Evolutionary conservation across 92 coral and sea anemone species (phyloP), one percentile per base, ranked within the genome.

Genomic region (Meandrina meandrites): DNA sequence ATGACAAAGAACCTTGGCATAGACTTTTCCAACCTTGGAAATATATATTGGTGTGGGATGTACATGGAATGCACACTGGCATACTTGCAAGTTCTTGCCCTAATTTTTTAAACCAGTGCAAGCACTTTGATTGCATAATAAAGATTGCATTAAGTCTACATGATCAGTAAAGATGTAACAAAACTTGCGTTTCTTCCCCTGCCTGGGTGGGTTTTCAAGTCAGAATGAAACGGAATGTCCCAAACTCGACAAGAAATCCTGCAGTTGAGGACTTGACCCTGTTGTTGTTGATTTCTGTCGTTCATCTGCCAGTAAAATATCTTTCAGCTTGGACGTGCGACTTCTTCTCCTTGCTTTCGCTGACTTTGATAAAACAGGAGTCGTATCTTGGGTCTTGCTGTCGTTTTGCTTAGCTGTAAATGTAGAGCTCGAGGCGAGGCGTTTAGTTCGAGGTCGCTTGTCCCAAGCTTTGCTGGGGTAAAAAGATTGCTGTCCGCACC

Each of bases 171-270:
- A 22, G 28, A 60, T 60, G 21, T 7, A 22, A 28, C 68, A 22
- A 24, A 22, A 60, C 0, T 22, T n/a, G 31, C 67, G 24, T 2
- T 60, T 22, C 27, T 58, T 4, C 4, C 67, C 28, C 67, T 8
- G 15, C 1, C 10, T 22, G 53, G 53, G 53, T 48, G 53, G 53
- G 53, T 60, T 1, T 24, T 51, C 14, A 77, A 15, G 64, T 77
- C 47, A 22, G 80, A 10, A 57, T 5, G 64, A 53, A 47, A 77
- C 14, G 24, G 47, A 15, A 17, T 47, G 64, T 1, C 34, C 40
- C 34, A 86, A 79, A 57, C 79, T 86, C 40, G 89, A 86, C 53
- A 86, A 79, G 79, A 86, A 86, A 62, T 79, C 89, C 69, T 86
- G 70, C n/a, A 86, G 62, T 31, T 78, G 78, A 8, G 89, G 84